Base-by-base conservation (phyloP, 1,140 invertebrate genomes). In the Saccostrea cuccullata region DNA sequence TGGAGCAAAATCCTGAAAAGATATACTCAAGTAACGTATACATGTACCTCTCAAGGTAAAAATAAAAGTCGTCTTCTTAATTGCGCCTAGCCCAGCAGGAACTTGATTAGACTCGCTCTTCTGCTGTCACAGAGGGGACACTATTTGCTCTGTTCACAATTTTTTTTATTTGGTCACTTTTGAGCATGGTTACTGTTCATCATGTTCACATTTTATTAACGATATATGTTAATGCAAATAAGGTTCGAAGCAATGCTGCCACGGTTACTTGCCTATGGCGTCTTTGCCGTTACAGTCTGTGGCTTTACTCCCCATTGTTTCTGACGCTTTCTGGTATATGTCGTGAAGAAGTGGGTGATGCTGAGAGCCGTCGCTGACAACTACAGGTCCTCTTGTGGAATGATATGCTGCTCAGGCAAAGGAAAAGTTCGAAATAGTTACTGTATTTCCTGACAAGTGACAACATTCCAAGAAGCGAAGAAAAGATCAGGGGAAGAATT, bases 1-100 rank as follows among this genome's bases (percentile, higher is more conserved):
- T 82, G 47, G 89, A 85, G 23, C 89, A 89, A 87, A 91, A 90
- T 58, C 92, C 92, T 91, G 58, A 47, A 73, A n/a, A 56, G 20
- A 56, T 8, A 70, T 17, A 82, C 17, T 47, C 40, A 47, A 6
- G 2, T n/a, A 2, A 36, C 30, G 30, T 47, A 3, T 47, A 47
- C 47, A 47, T 47, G 47, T 47, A 47, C 1, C 47, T 47, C 47
- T 47, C 47, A 47, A 1, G 9, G 47, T 47, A 47, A 9, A 47
- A 47, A 47, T 47, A 47, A 47, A 47, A 47, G 40, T 47, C 2
- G 40, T 47, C 9, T 47, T 47, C 47, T 47, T 47, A 8, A 47
- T 47, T 47, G 47, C 30, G 30, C 0, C 30, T 36, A 36, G 30
- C 30, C 30, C 30, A 36, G 30, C 30, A 36, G 30, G 30, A 36